Conservation (phyloP, 2,797 vertebrate species). For the Cyprinella venusta region DNA sequence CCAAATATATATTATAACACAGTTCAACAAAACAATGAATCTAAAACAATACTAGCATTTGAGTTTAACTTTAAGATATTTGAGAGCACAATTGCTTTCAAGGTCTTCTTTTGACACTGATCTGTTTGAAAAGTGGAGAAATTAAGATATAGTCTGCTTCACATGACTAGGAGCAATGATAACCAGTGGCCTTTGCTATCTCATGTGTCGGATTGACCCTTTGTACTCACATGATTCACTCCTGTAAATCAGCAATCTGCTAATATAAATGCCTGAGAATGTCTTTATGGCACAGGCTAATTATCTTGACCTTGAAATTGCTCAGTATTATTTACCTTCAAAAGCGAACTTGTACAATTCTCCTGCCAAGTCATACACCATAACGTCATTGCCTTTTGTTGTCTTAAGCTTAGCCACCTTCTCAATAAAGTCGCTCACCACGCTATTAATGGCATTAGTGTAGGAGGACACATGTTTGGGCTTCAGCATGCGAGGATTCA, state of each 20-base stretch:
- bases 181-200: neutral
- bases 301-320: slow-evolving; percentile 11
- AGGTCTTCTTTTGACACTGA: neutral
- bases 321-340: slow-evolving; percentile 74
- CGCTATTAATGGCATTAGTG: slow-evolving; percentile 71
- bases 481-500: slow-evolving; percentile 82
- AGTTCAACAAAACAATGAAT: neutral
- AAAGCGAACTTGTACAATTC: slow-evolving; percentile 85
- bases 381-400: slow-evolving; percentile 62
- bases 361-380: slow-evolving; percentile 75
- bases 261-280: neutral
- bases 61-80: neutral
- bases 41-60: neutral
- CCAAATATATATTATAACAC: neutral
- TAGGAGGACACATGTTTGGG: slow-evolving; percentile 80
- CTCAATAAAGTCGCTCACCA: slow-evolving; percentile 81
- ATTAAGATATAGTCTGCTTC: neutral
- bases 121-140: neutral
- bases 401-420: slow-evolving; percentile 70
- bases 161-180: too few species aligned
- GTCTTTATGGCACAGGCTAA: neutral
- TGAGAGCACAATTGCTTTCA: neutral
- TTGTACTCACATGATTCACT: slow-evolving; percentile 3
- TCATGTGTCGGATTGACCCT: neutral
- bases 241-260: neutral